Evolutionary conservation across 2,888 invertebrate genomes (phyloP), one percentile per base, ranked within the genome.

Genomic region (Mechanitis mazaeus): DNA sequence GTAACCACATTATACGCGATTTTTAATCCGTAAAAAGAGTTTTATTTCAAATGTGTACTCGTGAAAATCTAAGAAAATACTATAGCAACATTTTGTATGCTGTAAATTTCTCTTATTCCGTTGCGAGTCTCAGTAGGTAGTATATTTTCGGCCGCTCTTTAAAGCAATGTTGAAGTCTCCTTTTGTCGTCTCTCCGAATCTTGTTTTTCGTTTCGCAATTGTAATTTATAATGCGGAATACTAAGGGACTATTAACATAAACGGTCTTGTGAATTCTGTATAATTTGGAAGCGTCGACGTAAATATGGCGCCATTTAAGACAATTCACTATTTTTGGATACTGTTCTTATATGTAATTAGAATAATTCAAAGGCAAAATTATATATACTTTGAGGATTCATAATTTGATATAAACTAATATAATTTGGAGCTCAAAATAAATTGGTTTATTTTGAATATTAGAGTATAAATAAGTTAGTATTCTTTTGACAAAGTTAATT

Each of bases 161-260:
- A 65, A 60, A 59, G 64, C 55, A 61, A 56, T 54, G 64, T 61
- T 63, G 54, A 56, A 63, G 59, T 56, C 56, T 61, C 56, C 63
- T 63, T 64, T 66, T 59, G 61, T 61, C 64, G 55, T 42, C 35
- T 54, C 64, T 58, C 64, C 63, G 58, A 64, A 63, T 67, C 64
- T 69, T 74, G 65, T 74, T 77, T 72, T 75, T 69, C 66, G 64
- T 59, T 67, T 61, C 61, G 64, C 61, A 64, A 76, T 77, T 75
- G 63, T 73, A 74, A 75, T 76, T 76, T 77, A 67, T 72, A 75
- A 74, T 75, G 69, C 64, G 68, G 68, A 67, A 66, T 64, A 53
- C 64, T 64, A 58, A 67, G 62, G 64, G 67, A 61, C 50, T 60
- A 71, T 78, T 75, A 72, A 63, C 73, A 73, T 76, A 77, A 76